Base-by-base conservation (phyloP, 2,797 vertebrate genomes). In the Lacerta bilineata region DNA sequence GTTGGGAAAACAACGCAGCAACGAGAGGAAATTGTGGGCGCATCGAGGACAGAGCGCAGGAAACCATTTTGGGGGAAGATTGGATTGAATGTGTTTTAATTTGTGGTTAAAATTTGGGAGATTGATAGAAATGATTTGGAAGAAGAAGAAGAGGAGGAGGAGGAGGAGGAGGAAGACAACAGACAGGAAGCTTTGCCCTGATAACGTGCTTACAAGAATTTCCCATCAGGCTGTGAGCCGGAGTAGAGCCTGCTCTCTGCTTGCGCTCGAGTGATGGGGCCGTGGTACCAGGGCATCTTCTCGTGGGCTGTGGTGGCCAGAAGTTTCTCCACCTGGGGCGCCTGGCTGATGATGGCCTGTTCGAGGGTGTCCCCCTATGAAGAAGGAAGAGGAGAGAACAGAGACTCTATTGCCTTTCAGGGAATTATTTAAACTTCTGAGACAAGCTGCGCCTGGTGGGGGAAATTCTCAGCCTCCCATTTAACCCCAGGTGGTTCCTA, bases 311-410 rank as follows among this genome's bases (percentile, higher is more conserved):
- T 99, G 59, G 98, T 98, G 88, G 98, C 98, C 0, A 99, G 98
- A 43, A 99, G 98, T 93, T 98, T 99, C 97, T 99, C 98, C 84
- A 99, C 97, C 95, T 99, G 98, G 1, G 98, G 98, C 13, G 98
- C 98, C 92, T 99, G 99, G 93, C 98, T 99, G 94, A 99, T 98
- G 95, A 99, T 97, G 92, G 98, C 99, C 95, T 99, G 98, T 91
- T 99, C 99, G 82, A 99, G 98, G 27, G 98, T 98, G 2, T 99
- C 98, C 0, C 98, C 99, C 99, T 99, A 91, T 71, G 43, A 92
- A 39, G 87, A 87, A 87, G 69, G 1, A 69, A 88, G 50, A 69
- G 29, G 18, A 10, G 29, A 86, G 3, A 50, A 20, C 11, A 17
- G 20, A 84, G 7, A 39, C 20, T 17, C 6, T 46, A 46, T 74